Conservation (phyloP, 1,140 invertebrate genomes). For the Drosophila kohkoa region DNA sequence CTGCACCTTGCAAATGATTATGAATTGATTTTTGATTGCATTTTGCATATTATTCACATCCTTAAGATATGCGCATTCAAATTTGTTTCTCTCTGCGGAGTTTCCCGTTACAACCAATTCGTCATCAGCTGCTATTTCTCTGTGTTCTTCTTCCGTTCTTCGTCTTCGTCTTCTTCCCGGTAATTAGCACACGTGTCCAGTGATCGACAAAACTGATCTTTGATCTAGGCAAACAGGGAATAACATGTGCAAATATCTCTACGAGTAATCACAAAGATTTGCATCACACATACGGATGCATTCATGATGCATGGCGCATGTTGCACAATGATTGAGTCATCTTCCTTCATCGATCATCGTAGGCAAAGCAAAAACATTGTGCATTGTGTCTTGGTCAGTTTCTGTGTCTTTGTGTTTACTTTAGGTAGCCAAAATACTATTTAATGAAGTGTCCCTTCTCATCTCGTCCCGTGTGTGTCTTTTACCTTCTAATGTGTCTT, state of each 20-base stretch:
- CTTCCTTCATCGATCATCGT: constrained; percentile 20
- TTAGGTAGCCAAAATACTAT: constrained; percentile 64
- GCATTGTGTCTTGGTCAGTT: constrained; percentile 9
- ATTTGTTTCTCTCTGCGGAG: background rate
- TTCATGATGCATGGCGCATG: background rate
- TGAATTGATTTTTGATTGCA: constrained; percentile 84
- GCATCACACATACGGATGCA: constrained; percentile 31
- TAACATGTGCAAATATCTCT: background rate
- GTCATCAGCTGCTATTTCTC: constrained; percentile 1
- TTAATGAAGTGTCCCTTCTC: constrained; percentile 69
- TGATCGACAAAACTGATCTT: constrained; percentile 12
- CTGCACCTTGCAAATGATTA: constrained; percentile 83
- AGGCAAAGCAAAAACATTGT: background rate
- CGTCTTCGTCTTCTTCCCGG: constrained; percentile 34
- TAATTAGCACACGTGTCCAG: constrained; percentile 73
- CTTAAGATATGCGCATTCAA: constrained; percentile 6
- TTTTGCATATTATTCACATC: constrained; percentile 49
- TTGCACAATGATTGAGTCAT: constrained; percentile 76
- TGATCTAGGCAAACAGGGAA: constrained; percentile 3
- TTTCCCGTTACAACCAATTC: constrained; percentile 48
- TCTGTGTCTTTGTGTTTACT: constrained; percentile 1
- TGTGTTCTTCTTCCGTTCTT: background rate
- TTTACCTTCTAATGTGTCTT: constrained; percentile 58
- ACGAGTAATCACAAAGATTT: constrained; percentile 7
- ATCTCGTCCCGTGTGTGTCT: constrained; percentile 10